Evolutionary conservation across 2,888 invertebrate species (phyloP).

Genomic region (Archips crataeganus): DNA sequence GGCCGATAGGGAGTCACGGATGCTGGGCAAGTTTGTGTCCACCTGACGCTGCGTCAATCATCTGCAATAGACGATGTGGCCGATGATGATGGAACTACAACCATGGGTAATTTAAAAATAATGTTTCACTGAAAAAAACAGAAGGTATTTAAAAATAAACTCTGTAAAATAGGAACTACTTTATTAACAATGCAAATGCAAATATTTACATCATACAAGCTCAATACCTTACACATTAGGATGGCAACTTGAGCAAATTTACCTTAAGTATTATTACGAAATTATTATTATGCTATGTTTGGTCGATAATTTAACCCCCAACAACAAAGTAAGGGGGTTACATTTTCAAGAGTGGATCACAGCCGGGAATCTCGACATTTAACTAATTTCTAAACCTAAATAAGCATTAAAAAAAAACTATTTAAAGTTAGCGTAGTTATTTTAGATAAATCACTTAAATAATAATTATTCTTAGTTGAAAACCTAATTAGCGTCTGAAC

Average conservation of each 20-base stretch:
- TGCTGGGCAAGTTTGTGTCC: too few relatives aligned
- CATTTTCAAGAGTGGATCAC: constrained; percentile 37
- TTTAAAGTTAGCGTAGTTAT: not conserved
- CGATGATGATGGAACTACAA: too few relatives aligned
- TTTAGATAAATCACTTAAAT: not conserved
- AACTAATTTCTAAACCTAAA: constrained; percentile 38
- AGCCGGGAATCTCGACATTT: constrained; percentile 35
- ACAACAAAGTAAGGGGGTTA: not conserved
- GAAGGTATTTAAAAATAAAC: constrained; percentile 60
- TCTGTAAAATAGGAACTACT: constrained; percentile 79
- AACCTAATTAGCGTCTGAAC: constrained; percentile 2
- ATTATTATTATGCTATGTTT: constrained; percentile 48
- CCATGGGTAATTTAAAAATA: too few relatives aligned
- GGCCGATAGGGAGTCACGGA: too few relatives aligned
- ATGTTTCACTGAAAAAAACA: too few relatives aligned
- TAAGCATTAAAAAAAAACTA: not conserved
- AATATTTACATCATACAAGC: constrained; percentile 71
- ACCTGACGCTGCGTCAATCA: too few relatives aligned
- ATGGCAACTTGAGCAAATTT: constrained; percentile 83
- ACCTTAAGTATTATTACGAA: constrained; percentile 59
- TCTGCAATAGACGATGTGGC: too few relatives aligned
- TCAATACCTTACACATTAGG: constrained; percentile 60
- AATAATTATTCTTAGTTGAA: not conserved
- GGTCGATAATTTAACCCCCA: constrained; percentile 21
- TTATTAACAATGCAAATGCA: constrained; percentile 79